A percentile compares a stretch with the other conserved stretches of the same genome.
Evolutionary conservation across 2,888 invertebrate genomes (phyloP).

Genomic region (Eulithis prunata): DNA sequence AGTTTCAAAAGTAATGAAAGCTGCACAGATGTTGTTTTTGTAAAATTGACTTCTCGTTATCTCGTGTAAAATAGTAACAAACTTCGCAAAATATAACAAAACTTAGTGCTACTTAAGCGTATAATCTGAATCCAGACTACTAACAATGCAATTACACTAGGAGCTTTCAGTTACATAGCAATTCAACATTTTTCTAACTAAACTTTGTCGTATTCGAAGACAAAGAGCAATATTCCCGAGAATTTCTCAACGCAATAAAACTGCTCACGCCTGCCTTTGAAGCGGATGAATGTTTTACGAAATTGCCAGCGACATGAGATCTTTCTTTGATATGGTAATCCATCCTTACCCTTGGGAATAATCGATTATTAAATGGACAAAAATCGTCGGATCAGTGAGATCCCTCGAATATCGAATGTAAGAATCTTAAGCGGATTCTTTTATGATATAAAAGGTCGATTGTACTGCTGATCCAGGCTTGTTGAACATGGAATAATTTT

Average conservation of each 20-base stretch:
- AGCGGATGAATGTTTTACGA: conserved; percentile 67
- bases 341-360: conserved; percentile 67
- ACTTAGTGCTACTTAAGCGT: background rate
- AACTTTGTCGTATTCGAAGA: conserved; percentile 46
- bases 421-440: conserved; percentile 66
- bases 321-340: conserved; percentile 82
- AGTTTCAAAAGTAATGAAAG: too few species aligned
- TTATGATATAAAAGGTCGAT: conserved; percentile 64
- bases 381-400: conserved; percentile 66
- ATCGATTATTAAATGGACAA: conserved; percentile 81
- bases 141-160: conserved; percentile 21
- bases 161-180: conserved; percentile 24
- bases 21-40: too few species aligned
- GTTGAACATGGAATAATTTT: conserved; percentile 46
- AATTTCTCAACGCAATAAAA: conserved; percentile 58
- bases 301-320: conserved; percentile 74
- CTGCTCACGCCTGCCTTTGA: conserved; percentile 58
- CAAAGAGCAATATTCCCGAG: conserved; percentile 51
- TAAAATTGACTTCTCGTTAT: too few species aligned
- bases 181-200: conserved; percentile 36
- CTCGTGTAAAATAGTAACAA: too few species aligned
- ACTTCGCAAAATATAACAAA: background rate
- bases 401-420: conserved; percentile 60
- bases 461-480: conserved; percentile 49
- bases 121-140: background rate